A percentile compares a stretch with the other conserved stretches of the same genome.
These are phyloP conservation scores for Drymodes brunneopygia DNA, from an alignment of 2,113 vertebrate species.

Conservation along the genomic window DNA sequence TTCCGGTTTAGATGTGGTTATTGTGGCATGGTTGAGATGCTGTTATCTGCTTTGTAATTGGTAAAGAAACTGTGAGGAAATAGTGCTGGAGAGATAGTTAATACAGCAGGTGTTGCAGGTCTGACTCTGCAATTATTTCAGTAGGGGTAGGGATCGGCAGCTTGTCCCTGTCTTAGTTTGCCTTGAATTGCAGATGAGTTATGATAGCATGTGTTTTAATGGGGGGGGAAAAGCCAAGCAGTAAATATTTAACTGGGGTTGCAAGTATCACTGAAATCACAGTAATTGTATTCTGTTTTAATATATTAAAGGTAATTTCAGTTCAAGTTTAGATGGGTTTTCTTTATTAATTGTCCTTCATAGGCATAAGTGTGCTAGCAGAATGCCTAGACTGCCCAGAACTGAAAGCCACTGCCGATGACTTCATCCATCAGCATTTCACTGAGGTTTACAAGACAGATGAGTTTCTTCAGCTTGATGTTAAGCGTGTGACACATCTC, in stretches of 20 bases:
- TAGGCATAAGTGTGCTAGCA: slow-evolving; percentile 87
- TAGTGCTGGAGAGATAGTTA: background rate
- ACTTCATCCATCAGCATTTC: slow-evolving; percentile 89
- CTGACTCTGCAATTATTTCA: background rate
- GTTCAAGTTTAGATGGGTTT: background rate
- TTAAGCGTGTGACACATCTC: slow-evolving; percentile 86
- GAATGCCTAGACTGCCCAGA: slow-evolving; percentile 88
- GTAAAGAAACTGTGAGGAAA: background rate
- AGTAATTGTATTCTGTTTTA: background rate
- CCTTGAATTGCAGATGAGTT: background rate
- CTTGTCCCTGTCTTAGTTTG: background rate
- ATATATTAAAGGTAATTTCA: background rate
- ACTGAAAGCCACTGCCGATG: slow-evolving; percentile 84
- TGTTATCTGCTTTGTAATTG: background rate
- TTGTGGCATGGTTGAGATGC: background rate
- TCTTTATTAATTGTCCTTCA: background rate
- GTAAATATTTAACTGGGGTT: background rate
- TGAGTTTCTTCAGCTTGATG: slow-evolving; percentile 87
- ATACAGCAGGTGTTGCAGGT: background rate
- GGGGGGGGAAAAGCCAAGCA: background rate
- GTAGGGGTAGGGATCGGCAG: background rate
- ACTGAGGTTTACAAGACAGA: slow-evolving; percentile 90
- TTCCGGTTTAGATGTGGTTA: background rate
- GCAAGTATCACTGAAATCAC: background rate
- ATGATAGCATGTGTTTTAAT: background rate